Conservation (phyloP, 2,888 invertebrate genomes). For the Apeira syringaria region DNA sequence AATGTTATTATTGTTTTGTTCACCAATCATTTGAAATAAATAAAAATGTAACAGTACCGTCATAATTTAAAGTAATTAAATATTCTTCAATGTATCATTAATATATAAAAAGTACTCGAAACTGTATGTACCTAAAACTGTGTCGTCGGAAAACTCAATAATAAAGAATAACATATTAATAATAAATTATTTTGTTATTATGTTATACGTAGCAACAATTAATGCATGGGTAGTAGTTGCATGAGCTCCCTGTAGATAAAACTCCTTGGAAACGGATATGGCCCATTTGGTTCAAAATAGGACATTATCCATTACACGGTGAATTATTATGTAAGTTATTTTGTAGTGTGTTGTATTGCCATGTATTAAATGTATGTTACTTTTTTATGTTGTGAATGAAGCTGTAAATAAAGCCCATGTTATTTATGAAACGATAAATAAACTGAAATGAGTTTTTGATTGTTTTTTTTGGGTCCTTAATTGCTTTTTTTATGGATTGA, state of each 20-base stretch:
- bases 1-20: too few relatives aligned
- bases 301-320: conserved; percentile 24
- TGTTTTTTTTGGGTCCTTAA: conserved; percentile 69
- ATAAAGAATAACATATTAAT: conserved; percentile 44
- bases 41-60: too few relatives aligned
- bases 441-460: conserved; percentile 54
- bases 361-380: conserved; percentile 30
- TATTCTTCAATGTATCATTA: too few relatives aligned
- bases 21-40: too few relatives aligned
- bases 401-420: conserved; percentile 68
- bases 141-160: conserved; percentile 14
- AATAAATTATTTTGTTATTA: conserved; percentile 58
- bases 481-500: too few relatives aligned
- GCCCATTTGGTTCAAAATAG: conserved; percentile 30
- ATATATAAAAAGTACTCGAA: too few relatives aligned
- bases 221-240: conserved; percentile 66
- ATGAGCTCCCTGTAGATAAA: conserved; percentile 49
- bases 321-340: conserved; percentile 17
- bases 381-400: conserved; percentile 48
- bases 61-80: too few relatives aligned
- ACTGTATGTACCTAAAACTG: too few relatives aligned
- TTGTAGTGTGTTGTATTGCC: conserved; percentile 13
- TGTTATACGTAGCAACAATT: conserved; percentile 44
- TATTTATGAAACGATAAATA: conserved; percentile 65
- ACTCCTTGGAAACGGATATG: conserved; percentile 35